A percentile compares a stretch with the other conserved stretches of the same genome.
Evolutionary conservation across 2,113 vertebrate genomes (phyloP).

Genomic region (Epinephelus lanceolatus): DNA sequence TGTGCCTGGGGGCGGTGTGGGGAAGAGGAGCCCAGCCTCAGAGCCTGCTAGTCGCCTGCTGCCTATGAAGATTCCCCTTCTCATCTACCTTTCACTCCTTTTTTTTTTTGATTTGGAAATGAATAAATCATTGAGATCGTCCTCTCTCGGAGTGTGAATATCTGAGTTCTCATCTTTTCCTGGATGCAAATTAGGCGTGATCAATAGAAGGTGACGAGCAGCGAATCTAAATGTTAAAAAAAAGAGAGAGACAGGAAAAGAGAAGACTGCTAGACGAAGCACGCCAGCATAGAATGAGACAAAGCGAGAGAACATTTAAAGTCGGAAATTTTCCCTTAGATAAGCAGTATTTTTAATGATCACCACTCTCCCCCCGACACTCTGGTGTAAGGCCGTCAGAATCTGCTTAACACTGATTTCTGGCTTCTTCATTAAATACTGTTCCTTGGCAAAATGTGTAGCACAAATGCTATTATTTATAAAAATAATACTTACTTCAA

Average conservation of each 20-base stretch:
- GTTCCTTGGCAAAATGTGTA: conserved; percentile 42
- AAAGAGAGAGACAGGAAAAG: conserved; percentile 48
- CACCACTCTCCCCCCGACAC: conserved; percentile 55
- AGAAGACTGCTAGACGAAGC: conserved; percentile 81
- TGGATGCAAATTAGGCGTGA: conserved; percentile 97
- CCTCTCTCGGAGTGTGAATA: conserved; percentile 92
- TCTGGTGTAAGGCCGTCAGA: conserved; percentile 58
- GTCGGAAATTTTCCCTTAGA: conserved; percentile 83
- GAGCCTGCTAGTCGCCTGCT: conserved; percentile 91
- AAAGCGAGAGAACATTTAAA: conserved; percentile 81
- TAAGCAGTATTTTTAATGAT: conserved; percentile 88
- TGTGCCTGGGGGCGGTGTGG: conserved; percentile 88
- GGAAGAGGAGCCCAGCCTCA: conserved; percentile 91
- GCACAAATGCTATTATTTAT: conserved; percentile 73
- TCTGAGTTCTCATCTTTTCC: conserved; percentile 94
- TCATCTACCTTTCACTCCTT: conserved; percentile 91
- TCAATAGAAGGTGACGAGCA: conserved; percentile 92
- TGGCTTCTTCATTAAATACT: conserved; percentile 63
- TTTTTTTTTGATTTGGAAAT: conserved; percentile 90
- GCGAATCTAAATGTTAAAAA: conserved; percentile 77
- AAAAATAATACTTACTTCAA: conserved; percentile 43
- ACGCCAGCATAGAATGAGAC: conserved; percentile 73
- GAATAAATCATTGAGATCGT: conserved; percentile 99
- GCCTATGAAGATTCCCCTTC: conserved; percentile 97
- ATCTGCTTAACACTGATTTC: conserved; percentile 76